A percentile compares a stretch with the other conserved stretches of the same genome.
phyloP scores from a whole-genome alignment of 2,888 invertebrate genomes.

The Zhuqinia jingwanae region DNA sequence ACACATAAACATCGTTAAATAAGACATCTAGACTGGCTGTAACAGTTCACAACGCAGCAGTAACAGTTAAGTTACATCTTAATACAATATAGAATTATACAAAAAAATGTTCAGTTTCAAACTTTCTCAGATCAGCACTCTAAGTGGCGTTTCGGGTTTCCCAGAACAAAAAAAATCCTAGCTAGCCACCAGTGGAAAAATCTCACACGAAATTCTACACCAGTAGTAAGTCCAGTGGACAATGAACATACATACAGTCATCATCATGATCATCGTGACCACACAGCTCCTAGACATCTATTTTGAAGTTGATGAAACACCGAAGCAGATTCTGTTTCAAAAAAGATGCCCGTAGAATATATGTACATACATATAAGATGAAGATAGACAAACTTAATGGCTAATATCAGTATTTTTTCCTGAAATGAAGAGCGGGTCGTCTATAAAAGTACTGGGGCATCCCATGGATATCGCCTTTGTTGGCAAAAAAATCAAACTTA shows the following conservation, averaged over 20 bases:
- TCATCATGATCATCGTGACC: neutral
- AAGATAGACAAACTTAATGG: slow-evolving; percentile 20
- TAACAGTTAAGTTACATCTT: neutral
- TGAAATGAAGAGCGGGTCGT: neutral
- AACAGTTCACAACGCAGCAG: neutral
- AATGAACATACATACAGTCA: neutral
- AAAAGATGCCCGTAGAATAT: neutral
- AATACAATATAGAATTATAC: slow-evolving; percentile 5
- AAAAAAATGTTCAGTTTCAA: neutral
- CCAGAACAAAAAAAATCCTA: neutral
- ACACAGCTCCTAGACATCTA: too few relatives aligned
- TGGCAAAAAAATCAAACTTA: slow-evolving; percentile 31
- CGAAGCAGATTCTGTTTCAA: neutral
- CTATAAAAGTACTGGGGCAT: neutral
- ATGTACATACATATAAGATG: neutral
- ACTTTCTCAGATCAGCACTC: neutral
- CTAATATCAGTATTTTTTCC: neutral
- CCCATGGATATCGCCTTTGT: slow-evolving; percentile 17
- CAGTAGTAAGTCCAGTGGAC: neutral
- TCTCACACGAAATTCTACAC: slow-evolving; percentile 16
- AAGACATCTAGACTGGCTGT: neutral
- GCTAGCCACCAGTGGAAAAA: neutral
- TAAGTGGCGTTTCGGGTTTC: slow-evolving; percentile 9
- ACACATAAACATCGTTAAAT: neutral
- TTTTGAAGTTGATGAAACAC: neutral